Evolutionary conservation across 2,113 vertebrate genomes (phyloP).

Genomic region (Stomatorhinus ivindoensis): DNA sequence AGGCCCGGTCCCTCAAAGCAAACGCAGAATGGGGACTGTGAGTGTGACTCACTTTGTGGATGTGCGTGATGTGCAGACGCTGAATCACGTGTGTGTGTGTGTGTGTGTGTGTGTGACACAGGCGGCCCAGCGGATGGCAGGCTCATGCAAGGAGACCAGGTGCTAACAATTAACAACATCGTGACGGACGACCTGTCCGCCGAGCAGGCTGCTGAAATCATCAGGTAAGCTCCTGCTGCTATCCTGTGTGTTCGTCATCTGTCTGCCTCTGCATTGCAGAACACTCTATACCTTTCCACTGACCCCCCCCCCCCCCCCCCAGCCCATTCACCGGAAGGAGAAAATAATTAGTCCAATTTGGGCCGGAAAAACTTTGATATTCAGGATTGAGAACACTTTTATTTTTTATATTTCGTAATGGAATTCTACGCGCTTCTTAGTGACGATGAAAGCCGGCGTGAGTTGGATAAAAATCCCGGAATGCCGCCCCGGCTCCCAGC

Average conservation of each 20-base stretch:
- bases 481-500: background rate
- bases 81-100: conserved; percentile 16
- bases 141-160: conserved; percentile 80
- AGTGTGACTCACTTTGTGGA: conserved; percentile 18
- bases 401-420: background rate
- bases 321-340: background rate
- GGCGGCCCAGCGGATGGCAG: conserved; percentile 86
- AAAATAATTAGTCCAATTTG: background rate
- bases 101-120: conserved; percentile 42
- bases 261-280: background rate
- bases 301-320: background rate
- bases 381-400: background rate
- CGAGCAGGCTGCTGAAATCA: conserved; percentile 67
- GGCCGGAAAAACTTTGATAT: background rate
- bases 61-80: background rate
- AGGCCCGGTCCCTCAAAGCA: conserved; percentile 39
- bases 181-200: conserved; percentile 61
- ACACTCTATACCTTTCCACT: background rate
- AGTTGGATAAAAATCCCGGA: background rate
- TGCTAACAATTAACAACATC: conserved; percentile 75
- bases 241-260: too few relatives aligned
- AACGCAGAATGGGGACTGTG: background rate
- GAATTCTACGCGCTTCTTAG: background rate
- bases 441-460: background rate
- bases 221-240: conserved; percentile 63